Evolutionary conservation across 2,888 invertebrate genomes (phyloP), one percentile per base, ranked within the genome.

Genomic region (Trisateles emortualis): DNA sequence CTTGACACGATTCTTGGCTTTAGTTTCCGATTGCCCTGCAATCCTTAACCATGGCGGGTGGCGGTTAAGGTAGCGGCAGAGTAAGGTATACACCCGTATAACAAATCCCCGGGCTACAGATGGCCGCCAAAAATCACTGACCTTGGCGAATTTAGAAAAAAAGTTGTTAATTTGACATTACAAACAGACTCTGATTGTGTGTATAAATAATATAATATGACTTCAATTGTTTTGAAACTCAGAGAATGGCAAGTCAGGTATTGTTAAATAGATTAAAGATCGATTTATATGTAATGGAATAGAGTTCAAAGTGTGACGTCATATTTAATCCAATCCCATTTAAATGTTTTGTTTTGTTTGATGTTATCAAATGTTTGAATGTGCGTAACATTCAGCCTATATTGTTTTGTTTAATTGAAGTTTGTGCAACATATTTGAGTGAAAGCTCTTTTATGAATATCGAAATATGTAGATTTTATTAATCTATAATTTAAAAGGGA

Each of bases 181-280:
- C n/a, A n/a, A n/a, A n/a, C n/a, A n/a, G n/a, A n/a, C n/a, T n/a
- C n/a, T n/a, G n/a, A n/a, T n/a, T 19, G 19, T 19, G 19, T 3
- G 19, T 19, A 19, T 2, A 5, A 19, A 3, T 19, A 3, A 19
- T 19, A n/a, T n/a, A n/a, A n/a, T 6, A 33, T 33, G 4, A 33
- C 16, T 8, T 35, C 11, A 35, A 13, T 5, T 3, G 11, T 0
- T 14, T 1, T 3, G 32, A 33, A 46, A 52, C 42, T 17, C 47
- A 16, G 47, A 47, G 35, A 33, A 38, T 36, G 30, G 35, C 29
- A 32, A 39, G 32, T 3, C 41, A 47, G 39, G 64, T 40, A 64
- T 45, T 29, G 35, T 49, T 29, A 36, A 36, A 43, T 48, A 39
- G 43, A 44, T 41, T 26, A 52, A 45, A 38, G 41, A 48, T 49